Evolutionary conservation across 2,888 invertebrate species (phyloP).

Genomic region (Plebejus argus): DNA sequence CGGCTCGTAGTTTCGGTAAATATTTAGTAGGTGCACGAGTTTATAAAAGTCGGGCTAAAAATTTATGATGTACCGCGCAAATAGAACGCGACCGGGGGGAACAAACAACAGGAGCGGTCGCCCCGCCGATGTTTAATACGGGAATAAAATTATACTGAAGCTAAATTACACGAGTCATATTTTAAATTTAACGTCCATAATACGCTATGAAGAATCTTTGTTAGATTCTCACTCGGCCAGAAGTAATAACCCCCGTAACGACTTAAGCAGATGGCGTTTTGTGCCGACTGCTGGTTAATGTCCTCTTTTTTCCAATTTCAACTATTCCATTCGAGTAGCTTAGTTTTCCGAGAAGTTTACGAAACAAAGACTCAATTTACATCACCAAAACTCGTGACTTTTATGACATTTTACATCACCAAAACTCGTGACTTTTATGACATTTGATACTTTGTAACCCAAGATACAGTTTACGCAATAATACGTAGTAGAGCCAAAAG

Average conservation of each 20-base stretch:
- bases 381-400: neutral
- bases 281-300: slow-evolving; percentile 65
- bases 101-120: neutral
- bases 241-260: slow-evolving; percentile 67
- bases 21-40: slow-evolving; percentile 13
- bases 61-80: slow-evolving; percentile 9
- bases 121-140: slow-evolving; percentile 3
- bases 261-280: slow-evolving; percentile 65
- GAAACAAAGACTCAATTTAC: slow-evolving; percentile 4
- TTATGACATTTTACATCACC: neutral
- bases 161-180: slow-evolving; percentile 28
- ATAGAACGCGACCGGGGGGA: neutral
- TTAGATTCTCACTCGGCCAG: slow-evolving; percentile 48
- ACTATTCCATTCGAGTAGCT: slow-evolving; percentile 40
- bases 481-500: neutral
- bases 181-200: slow-evolving; percentile 27
- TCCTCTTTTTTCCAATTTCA: slow-evolving; percentile 62
- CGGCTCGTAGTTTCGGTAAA: slow-evolving; percentile 14
- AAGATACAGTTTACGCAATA: neutral
- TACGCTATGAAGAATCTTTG: slow-evolving; percentile 33
- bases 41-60: slow-evolving; percentile 20
- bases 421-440: neutral
- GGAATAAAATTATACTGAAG: slow-evolving; percentile 3
- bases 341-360: neutral
- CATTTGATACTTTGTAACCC: neutral